phyloP scores from a whole-genome alignment of 1,140 invertebrate species.

The Rhynchophorus ferrugineus region DNA sequence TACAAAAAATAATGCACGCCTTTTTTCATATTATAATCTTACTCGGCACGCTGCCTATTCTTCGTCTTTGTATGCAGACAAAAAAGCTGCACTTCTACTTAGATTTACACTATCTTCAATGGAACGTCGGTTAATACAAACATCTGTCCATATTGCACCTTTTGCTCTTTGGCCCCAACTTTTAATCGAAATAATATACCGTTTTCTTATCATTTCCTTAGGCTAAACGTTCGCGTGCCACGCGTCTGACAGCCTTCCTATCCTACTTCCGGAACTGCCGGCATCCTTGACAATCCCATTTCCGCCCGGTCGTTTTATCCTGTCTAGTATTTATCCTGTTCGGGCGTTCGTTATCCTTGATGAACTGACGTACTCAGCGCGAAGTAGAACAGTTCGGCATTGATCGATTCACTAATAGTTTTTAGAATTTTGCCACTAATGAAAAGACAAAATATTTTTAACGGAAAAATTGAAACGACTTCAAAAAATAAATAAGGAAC shows the following conservation, averaged over 20 bases:
- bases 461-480: too few species aligned
- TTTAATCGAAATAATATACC: background rate
- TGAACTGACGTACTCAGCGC: background rate
- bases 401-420: too few species aligned
- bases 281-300: constrained; percentile 23
- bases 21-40: too few species aligned
- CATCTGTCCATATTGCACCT: constrained; percentile 5
- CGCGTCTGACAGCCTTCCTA: constrained; percentile 19
- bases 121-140: constrained; percentile 4
- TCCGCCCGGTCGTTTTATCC: constrained; percentile 16
- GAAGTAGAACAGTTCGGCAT: too few species aligned
- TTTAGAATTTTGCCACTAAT: too few species aligned
- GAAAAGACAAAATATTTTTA: too few species aligned
- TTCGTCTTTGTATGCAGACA: too few species aligned
- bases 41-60: too few species aligned
- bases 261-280: constrained; percentile 17
- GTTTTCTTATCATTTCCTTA: constrained; percentile 7
- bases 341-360: background rate
- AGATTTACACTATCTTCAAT: background rate
- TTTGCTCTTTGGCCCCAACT: background rate
- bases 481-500: too few species aligned
- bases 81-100: too few species aligned
- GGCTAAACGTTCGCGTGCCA: constrained; percentile 8
- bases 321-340: constrained; percentile 19
- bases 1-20: too few species aligned